A percentile compares a stretch with the other conserved stretches of the same genome.
Evolutionary conservation across 2,888 invertebrate species (phyloP).

Genomic region (Anaspis maculata): DNA sequence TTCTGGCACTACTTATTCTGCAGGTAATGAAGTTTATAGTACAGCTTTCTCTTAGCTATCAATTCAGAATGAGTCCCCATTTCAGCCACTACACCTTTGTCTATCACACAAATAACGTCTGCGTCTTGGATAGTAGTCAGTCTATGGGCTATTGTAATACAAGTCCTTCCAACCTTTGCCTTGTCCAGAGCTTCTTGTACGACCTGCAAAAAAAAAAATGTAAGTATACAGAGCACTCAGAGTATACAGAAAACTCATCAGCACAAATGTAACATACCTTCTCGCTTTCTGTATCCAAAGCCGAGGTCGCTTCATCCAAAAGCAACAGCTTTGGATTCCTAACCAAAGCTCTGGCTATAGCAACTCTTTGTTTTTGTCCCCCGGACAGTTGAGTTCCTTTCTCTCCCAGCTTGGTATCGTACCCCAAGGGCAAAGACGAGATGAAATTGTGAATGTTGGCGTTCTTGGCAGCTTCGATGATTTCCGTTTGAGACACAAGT

Average conservation of each 20-base stretch:
- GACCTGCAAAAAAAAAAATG: constrained; percentile 45
- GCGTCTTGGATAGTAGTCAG: constrained; percentile 77
- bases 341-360: constrained; percentile 81
- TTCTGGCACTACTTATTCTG: constrained; percentile 15
- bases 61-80: constrained; percentile 63
- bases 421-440: constrained; percentile 55
- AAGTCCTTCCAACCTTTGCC: constrained; percentile 73
- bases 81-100: constrained; percentile 61
- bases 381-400: constrained; percentile 73
- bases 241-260: too few relatives aligned
- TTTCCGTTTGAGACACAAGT: constrained; percentile 58
- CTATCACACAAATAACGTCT: constrained; percentile 65
- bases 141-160: constrained; percentile 79
- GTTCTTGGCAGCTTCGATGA: constrained; percentile 69
- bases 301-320: constrained; percentile 82
- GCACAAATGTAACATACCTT: too few relatives aligned
- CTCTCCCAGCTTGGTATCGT: constrained; percentile 49
- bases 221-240: too few relatives aligned
- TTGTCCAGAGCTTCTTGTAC: constrained; percentile 82
- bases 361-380: constrained; percentile 83
- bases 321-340: constrained; percentile 69
- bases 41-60: constrained; percentile 54
- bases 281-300: constrained; percentile 80
- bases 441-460: constrained; percentile 87
- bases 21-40: constrained; percentile 46